Evolutionary conservation across 2,797 vertebrate genomes (phyloP), one percentile per base, ranked within the genome.

Genomic region (Philypnodon macrostomus): DNA sequence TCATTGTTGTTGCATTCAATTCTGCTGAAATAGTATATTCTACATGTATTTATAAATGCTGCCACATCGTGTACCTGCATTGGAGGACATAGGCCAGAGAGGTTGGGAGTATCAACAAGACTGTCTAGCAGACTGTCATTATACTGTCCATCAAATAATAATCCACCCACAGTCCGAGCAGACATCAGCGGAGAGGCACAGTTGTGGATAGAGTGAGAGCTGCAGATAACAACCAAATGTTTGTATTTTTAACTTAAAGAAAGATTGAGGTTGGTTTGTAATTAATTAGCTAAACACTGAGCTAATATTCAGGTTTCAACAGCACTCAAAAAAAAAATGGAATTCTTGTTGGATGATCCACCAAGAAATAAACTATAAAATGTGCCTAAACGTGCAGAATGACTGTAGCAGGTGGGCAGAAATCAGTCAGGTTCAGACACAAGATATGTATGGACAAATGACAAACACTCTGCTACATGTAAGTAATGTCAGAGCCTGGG

Each of bases 161-260:
- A 54, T 29, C 88, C 87, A 2, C 77, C 58, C 85, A 91, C 26
- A 51, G 71, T 62, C 80, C 82, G 10, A 73, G 62, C 60, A 36
- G 14, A 45, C 63, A 67, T 80, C 2, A 73, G 73, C 1, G 89
- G 89, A 12, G 90, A 78, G 0, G 91, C 79, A 18, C 86, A 90
- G 77, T 88, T 93, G 69, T 94, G 85, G 64, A 98, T 87, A 1
- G 96, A 99, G 74, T 94, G 92, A 40, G 96, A 97, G 65, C 96
- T 98, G 85, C 26, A 39, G 31, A 63, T 24, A 76, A 59, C 24
- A 34, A 12, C 35, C 4, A 31, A 41, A 33, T 2, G 21, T 7
- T 18, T 10, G 5, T 40, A 37, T 31, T 46, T 18, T 46, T 16
- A 12, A 31, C 4, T 16, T 17, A 1, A 12, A 24, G 6, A 7